Percentiles rank a stretch among this genome's conserved stretches.
phyloP scores from a whole-genome alignment of 2,888 invertebrate genomes.

The Microctonus hyperodae region DNA sequence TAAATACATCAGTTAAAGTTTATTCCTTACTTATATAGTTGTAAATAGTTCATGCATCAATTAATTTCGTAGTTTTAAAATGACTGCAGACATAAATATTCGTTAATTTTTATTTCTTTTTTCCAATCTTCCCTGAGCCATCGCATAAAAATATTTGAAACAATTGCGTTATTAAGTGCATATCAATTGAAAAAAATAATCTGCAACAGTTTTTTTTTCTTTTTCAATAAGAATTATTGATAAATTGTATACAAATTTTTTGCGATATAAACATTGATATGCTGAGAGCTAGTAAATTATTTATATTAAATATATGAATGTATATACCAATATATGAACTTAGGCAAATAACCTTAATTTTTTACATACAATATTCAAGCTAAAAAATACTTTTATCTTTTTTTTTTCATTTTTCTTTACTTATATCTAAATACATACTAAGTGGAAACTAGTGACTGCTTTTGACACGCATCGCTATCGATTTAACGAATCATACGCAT shows the following conservation, averaged over 20 bases:
- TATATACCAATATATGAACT: background rate
- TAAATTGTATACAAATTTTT: constrained; percentile 16
- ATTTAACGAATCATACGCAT: background rate
- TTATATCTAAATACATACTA: background rate
- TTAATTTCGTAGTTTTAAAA: background rate
- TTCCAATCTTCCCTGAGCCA: background rate
- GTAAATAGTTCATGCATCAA: background rate
- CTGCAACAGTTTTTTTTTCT: background rate
- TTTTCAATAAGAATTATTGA: background rate
- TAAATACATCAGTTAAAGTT: background rate
- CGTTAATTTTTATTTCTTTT: background rate
- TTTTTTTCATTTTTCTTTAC: background rate
- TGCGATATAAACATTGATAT: constrained; percentile 40
- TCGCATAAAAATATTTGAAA: background rate
- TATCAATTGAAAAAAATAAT: background rate
- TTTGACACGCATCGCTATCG: constrained; percentile 2
- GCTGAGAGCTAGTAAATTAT: constrained; percentile 35
- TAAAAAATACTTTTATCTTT: constrained; percentile 2
- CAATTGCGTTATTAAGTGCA: background rate
- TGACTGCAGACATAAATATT: background rate
- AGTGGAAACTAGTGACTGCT: background rate
- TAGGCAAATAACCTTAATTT: background rate
- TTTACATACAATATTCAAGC: background rate
- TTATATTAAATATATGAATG: background rate
- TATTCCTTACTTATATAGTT: background rate